These are phyloP conservation scores for Beris chalybata DNA, from an alignment of 2,888 invertebrate genomes.

Conservation along the genomic window DNA sequence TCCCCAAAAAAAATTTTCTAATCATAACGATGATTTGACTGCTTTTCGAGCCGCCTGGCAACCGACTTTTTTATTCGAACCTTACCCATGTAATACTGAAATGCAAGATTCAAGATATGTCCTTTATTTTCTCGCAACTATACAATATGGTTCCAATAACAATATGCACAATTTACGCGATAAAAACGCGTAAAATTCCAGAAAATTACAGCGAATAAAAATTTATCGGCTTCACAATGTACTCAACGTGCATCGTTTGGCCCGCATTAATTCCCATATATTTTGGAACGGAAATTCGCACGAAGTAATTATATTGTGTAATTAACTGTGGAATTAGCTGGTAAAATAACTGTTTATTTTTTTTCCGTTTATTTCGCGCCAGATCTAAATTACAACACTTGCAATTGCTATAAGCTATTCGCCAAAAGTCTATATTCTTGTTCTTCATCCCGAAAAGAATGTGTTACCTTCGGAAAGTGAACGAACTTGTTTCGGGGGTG, in stretches of 20 bases:
- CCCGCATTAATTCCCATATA: slow-evolving; percentile 72
- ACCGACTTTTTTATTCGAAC: slow-evolving; percentile 61
- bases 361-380: slow-evolving; percentile 44
- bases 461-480: no score
- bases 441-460: slow-evolving; percentile 74
- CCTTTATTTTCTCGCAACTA: slow-evolving; percentile 65
- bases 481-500: no score
- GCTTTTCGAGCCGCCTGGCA: slow-evolving; percentile 67
- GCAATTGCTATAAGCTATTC: slow-evolving; percentile 72
- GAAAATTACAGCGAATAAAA: slow-evolving; percentile 72
- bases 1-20: slow-evolving; percentile 22
- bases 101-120: slow-evolving; percentile 67
- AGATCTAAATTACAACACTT: slow-evolving; percentile 71
- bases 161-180: slow-evolving; percentile 70
- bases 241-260: slow-evolving; percentile 71
- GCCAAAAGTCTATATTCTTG: slow-evolving; percentile 72
- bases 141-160: no score
- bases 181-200: slow-evolving; percentile 69
- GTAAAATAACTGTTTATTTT: not conserved
- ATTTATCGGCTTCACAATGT: slow-evolving; percentile 72
- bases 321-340: not conserved
- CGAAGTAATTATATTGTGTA: slow-evolving; percentile 58
- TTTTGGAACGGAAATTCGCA: slow-evolving; percentile 70
- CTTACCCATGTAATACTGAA: slow-evolving; percentile 63
- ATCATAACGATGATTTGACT: slow-evolving; percentile 67